Percentiles rank a stretch among this genome's conserved stretches.
Conservation (phyloP, 2,888 invertebrate species). For the Syrphus vitripennis region DNA sequence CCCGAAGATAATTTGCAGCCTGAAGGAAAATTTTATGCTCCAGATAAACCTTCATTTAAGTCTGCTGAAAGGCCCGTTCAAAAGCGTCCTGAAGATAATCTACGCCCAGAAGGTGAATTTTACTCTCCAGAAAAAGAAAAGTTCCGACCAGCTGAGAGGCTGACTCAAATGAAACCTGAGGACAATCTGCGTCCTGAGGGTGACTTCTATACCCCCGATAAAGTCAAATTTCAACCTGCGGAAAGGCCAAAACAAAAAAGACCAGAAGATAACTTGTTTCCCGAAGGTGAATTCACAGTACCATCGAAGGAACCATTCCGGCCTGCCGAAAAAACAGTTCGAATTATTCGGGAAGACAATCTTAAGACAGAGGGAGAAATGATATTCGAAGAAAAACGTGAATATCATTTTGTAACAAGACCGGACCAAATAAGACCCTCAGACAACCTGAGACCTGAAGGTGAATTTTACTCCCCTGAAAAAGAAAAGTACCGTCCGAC, state of each 20-base stretch:
- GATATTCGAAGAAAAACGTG: slow-evolving; percentile 76
- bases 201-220: slow-evolving; percentile 79
- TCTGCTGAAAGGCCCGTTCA: slow-evolving; percentile 80
- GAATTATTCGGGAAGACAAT: slow-evolving; percentile 82
- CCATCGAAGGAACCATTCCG: too few relatives aligned
- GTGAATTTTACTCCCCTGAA: too few relatives aligned
- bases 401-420: slow-evolving; percentile 76
- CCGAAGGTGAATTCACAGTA: too few relatives aligned
- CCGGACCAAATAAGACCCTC: slow-evolving; percentile 81
- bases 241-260: slow-evolving; percentile 79
- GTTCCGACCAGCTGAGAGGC: slow-evolving; percentile 81
- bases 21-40: slow-evolving; percentile 79
- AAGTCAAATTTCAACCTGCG: slow-evolving; percentile 76
- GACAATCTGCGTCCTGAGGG: slow-evolving; percentile 83
- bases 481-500: too few relatives aligned
- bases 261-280: slow-evolving; percentile 80
- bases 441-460: slow-evolving; percentile 83
- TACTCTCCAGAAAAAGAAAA: slow-evolving; percentile 78
- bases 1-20: slow-evolving; percentile 83
- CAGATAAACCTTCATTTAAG: slow-evolving; percentile 74
- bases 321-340: slow-evolving; percentile 79
- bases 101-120: slow-evolving; percentile 81
- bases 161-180: slow-evolving; percentile 80
- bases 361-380: slow-evolving; percentile 81
- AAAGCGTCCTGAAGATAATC: slow-evolving; percentile 82